phyloP scores from a whole-genome alignment of 2,888 invertebrate species.

The Campopleginae sp. region DNA sequence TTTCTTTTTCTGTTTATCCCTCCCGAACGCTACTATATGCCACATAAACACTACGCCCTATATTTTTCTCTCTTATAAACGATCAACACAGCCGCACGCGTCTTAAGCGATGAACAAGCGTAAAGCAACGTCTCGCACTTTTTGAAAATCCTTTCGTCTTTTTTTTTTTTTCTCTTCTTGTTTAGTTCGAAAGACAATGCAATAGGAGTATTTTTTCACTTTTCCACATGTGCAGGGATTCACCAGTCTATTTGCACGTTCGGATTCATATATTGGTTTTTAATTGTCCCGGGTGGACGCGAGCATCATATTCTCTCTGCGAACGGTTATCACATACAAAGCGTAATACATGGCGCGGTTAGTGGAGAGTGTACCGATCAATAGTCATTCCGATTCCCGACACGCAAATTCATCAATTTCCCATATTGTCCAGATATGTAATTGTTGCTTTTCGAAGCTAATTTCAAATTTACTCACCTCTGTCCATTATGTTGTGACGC shows the following conservation, averaged over 20 bases:
- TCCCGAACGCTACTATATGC: constrained; percentile 21
- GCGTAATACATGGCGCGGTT: not conserved
- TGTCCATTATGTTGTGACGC: not conserved
- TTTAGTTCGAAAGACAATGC: not conserved
- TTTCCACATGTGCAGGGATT: not conserved
- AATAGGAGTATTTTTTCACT: not conserved
- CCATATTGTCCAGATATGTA: constrained; percentile 4
- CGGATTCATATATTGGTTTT: not conserved
- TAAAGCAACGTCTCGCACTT: constrained; percentile 67
- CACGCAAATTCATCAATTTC: constrained; percentile 17
- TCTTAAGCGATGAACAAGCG: constrained; percentile 72
- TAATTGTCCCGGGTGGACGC: not conserved
- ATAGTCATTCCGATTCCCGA: constrained; percentile 9
- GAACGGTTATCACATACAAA: constrained; percentile 4
- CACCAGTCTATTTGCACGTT: not conserved
- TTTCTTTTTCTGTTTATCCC: not conserved
- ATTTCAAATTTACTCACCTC: not conserved
- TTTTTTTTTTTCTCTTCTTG: constrained; percentile 36
- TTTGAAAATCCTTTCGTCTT: constrained; percentile 66
- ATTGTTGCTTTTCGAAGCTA: constrained; percentile 20
- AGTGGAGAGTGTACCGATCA: not conserved
- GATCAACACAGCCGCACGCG: constrained; percentile 1
- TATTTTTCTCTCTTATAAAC: constrained; percentile 63
- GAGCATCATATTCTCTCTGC: not conserved
- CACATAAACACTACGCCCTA: constrained; percentile 66